Base-by-base conservation (phyloP, 2,113 vertebrate genomes). In the Oenanthe melanoleuca region DNA sequence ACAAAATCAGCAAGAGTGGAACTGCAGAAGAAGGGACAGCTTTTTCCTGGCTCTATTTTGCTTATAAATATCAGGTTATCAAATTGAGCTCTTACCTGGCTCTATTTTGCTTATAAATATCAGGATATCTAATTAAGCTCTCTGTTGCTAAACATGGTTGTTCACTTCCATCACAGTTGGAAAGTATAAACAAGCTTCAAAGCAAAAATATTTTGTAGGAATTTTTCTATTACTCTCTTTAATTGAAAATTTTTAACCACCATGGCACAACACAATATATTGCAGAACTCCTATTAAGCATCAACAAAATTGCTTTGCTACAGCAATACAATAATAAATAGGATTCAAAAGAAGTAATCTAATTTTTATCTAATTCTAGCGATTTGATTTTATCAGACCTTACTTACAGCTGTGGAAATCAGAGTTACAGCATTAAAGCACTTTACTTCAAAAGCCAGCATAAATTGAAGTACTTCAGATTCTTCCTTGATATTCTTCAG, bases 291-390 rank as follows among this genome's bases (percentile, higher is more conserved):
- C 59, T 73, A 87, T 47, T 80, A 94, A 88, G 34, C 26, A 88
- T 44, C 74, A 93, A 50, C n/a, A 80, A 87, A 95, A 89, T 77
- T 44, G 70, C 63, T 81, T 85, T 85, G 45, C 66, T 57, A 66
- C 37, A 80, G 57, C 67, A 86, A 81, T 72, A 95, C 19, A 77
- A 72, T 3, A 87, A 49, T 24, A 91, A 96, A 89, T 31, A 86
- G 24, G 33, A 86, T 83, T 85, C 79, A 89, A 74, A 49, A 38
- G 38, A 93, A 94, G 26, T 60, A 93, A 93, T 86, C 81, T 71
- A 71, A 56, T 89, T 91, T 92, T 92, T 91, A 92, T 83, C 74
- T 88, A 89, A 96, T 80, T 88, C 59, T 59, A 86, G 47, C 91
- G 73, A 92, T 88, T 87, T 80, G 70, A 79, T 89, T 92, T 95